A percentile compares a stretch with the other conserved stretches of the same genome.
Evolutionary conservation across 2,888 invertebrate genomes (phyloP).

Genomic region (Pimpla rufipes): DNA sequence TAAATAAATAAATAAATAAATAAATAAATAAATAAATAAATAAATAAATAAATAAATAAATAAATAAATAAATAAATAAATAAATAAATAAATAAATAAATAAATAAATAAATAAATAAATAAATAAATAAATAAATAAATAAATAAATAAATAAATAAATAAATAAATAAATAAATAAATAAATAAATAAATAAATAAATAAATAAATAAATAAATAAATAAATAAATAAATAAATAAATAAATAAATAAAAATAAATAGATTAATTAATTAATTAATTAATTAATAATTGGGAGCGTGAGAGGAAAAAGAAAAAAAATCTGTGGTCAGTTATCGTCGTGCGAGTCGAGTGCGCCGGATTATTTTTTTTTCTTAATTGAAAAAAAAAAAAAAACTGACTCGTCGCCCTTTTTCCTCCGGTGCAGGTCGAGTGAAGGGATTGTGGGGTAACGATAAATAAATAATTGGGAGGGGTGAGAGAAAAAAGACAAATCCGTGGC

Average conservation of each 20-base stretch:
- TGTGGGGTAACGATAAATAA: not conserved
- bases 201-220: not conserved
- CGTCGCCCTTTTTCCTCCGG: too few species aligned
- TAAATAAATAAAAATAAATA: too few species aligned
- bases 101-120: not conserved
- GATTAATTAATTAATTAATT: too few species aligned
- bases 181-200: not conserved
- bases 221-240: not conserved
- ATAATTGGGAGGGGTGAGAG: not conserved
- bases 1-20: not conserved
- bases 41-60: not conserved
- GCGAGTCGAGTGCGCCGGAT: too few species aligned
- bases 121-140: not conserved
- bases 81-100: not conserved
- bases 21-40: not conserved
- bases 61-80: not conserved
- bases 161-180: not conserved
- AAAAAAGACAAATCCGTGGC: not conserved
- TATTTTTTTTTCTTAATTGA: too few species aligned
- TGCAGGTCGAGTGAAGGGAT: not conserved
- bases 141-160: not conserved
- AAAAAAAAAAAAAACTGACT: too few species aligned
- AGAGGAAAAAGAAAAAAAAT: not conserved
- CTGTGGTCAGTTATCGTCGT: too few species aligned
- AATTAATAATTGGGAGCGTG: not conserved